Evolutionary conservation across 2,113 vertebrate genomes (phyloP), one percentile per base, ranked within the genome.

Genomic region (Chaenocephalus aceratus): DNA sequence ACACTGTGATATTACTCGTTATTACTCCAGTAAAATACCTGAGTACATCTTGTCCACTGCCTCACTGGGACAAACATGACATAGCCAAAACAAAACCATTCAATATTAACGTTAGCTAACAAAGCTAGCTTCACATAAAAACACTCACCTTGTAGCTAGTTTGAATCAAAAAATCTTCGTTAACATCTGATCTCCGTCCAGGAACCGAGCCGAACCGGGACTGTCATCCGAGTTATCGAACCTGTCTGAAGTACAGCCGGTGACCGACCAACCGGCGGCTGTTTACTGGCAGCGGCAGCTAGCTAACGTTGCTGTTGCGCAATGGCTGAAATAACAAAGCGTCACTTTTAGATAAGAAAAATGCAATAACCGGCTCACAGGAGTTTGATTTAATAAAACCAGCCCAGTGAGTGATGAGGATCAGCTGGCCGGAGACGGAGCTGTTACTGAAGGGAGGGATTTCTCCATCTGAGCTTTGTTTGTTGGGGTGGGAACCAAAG

Each of bases 401-500:
- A 1, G 5, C 12, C 34, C 46, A 3, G 34, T 57, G 15, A 34
- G 3, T 6, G n/a, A 1, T 2, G 5, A 12, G 13, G 3, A 16
- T 21, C 13, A 26, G 18, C 26, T 8, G 46, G 10, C 10, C 5
- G n/a, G 1, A 56, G 13, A 41, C 12, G 0, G 49, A 16, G 52
- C 10, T 44, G 26, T 72, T 10, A 52, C 10, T 45, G 49, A 36
- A 21, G 5, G 18, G 26, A 6, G 0, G 3, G 7, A 54, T 56
- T 18, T 6, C 45, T 52, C 63, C 59, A 65, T n/a, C 54, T 75
- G 62, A 84, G 85, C 80, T 79, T 90, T 87, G 86, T 85, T 88
- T 87, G 75, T 84, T 71, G 79, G 30, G 75, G 61, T 79, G 34
- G 87, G 89, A 93, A 91, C 89, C 49, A 91, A 73, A 46, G 16